A percentile compares a stretch with the other conserved stretches of the same genome.
These are phyloP conservation scores for Falco novaeseelandiae DNA, from an alignment of 2,797 vertebrate genomes.

Conservation along the genomic window DNA sequence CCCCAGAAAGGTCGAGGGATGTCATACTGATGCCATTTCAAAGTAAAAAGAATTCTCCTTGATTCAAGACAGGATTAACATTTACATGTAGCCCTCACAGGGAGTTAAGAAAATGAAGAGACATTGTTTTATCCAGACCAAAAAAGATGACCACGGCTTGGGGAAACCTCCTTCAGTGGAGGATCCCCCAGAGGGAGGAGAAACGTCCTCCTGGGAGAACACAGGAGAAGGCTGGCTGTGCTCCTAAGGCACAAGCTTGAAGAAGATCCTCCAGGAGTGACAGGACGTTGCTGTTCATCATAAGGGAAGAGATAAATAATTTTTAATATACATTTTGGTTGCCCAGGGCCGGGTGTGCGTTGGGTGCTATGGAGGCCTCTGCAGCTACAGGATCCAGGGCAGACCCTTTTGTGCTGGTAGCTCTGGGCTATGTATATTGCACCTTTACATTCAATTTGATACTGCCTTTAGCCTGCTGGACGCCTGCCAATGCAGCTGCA, in stretches of 20 bases:
- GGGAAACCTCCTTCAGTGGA: neutral
- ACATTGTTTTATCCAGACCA: neutral
- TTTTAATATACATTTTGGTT: neutral
- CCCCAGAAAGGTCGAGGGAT: neutral
- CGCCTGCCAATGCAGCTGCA: constrained; percentile 53
- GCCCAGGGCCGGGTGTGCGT: accelerated
- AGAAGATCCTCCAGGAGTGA: neutral
- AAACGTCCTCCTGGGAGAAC: neutral
- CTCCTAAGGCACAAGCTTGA: neutral
- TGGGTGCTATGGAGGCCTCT: accelerated
- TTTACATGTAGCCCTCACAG: neutral
- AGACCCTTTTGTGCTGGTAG: constrained; percentile 34
- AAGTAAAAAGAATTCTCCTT: neutral
- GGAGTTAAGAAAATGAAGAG: neutral
- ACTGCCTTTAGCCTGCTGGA: constrained; percentile 53
- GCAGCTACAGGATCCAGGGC: neutral
- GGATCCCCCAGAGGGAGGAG: neutral
- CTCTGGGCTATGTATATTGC: constrained; percentile 63
- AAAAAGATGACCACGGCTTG: accelerated
- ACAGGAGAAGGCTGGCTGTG: neutral
- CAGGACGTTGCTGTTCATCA: neutral
- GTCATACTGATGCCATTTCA: neutral
- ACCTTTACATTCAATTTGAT: constrained; percentile 56
- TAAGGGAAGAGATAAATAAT: neutral
- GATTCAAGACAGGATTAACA: neutral